Evolutionary conservation across 2,797 vertebrate species (phyloP).

Genomic region (Chiropotes sagulatus): DNA sequence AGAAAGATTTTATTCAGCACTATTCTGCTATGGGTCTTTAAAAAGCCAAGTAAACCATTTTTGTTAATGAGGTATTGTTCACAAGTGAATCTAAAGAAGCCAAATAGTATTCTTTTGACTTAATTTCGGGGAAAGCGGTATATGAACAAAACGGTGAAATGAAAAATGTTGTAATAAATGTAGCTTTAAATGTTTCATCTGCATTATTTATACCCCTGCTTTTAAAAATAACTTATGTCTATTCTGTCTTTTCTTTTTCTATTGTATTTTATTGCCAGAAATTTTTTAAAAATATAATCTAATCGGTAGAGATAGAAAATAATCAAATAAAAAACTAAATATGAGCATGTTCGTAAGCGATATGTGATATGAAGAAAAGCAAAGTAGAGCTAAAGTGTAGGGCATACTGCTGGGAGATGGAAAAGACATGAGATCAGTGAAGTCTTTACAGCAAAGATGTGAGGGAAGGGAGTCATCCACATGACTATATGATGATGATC

Average conservation of each 20-base stretch:
- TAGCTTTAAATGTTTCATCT: background rate
- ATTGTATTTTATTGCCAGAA: background rate
- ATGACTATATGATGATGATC: background rate
- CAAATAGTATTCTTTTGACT: background rate
- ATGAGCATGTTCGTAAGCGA: background rate
- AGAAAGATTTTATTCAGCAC: constrained; percentile 19
- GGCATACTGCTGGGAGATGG: background rate
- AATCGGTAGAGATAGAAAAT: background rate
- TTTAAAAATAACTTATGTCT: background rate
- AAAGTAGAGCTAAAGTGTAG: background rate
- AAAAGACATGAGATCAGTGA: background rate
- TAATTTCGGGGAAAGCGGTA: background rate
- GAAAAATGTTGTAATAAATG: background rate
- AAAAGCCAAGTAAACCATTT: background rate
- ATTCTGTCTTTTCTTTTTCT: background rate
- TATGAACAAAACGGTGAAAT: background rate
- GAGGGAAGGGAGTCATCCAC: background rate
- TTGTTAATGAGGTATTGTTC: constrained; percentile 21
- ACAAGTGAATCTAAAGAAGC: background rate
- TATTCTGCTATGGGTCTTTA: background rate
- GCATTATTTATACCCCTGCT: background rate
- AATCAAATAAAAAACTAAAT: background rate
- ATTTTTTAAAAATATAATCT: background rate
- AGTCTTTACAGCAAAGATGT: background rate
- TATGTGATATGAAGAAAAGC: background rate